Evolutionary conservation across 2,888 invertebrate species (phyloP).

Genomic region (Galerucella nymphaeae): DNA sequence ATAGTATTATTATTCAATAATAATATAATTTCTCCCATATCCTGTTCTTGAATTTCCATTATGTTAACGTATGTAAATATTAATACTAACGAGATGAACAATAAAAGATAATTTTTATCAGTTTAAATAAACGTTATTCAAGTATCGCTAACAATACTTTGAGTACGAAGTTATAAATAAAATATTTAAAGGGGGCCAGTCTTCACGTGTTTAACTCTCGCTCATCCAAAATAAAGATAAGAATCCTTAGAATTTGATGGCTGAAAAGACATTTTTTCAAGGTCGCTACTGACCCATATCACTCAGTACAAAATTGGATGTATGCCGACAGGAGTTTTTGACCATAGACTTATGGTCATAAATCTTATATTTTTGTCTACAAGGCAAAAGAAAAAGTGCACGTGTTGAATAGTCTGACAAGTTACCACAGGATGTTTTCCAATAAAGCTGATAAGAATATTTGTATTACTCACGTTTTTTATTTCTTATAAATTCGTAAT

Average conservation of each 20-base stretch:
- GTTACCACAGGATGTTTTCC: constrained; percentile 6
- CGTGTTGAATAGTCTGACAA: constrained; percentile 16
- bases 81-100: neutral
- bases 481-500: neutral
- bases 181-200: too few relatives aligned
- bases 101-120: neutral
- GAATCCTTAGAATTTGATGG: constrained; percentile 1
- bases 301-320: constrained; percentile 7
- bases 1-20: too few relatives aligned
- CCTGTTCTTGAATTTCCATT: neutral
- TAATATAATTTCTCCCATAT: too few relatives aligned
- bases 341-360: constrained; percentile 2
- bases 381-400: constrained; percentile 13
- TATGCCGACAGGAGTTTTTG: constrained; percentile 1
- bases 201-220: too few relatives aligned
- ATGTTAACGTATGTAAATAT: too few relatives aligned
- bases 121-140: neutral
- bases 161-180: too few relatives aligned
- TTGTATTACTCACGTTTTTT: neutral
- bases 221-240: constrained; percentile 1
- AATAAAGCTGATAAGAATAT: constrained; percentile 10
- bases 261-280: constrained; percentile 12
- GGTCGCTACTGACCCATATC: constrained; percentile 9
- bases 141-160: neutral
- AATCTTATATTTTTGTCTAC: constrained; percentile 6